A percentile compares a stretch with the other conserved stretches of the same genome.
These are phyloP conservation scores for Phaenicophaeus curvirostris DNA, from an alignment of 2,797 vertebrate species.

Conservation along the genomic window DNA sequence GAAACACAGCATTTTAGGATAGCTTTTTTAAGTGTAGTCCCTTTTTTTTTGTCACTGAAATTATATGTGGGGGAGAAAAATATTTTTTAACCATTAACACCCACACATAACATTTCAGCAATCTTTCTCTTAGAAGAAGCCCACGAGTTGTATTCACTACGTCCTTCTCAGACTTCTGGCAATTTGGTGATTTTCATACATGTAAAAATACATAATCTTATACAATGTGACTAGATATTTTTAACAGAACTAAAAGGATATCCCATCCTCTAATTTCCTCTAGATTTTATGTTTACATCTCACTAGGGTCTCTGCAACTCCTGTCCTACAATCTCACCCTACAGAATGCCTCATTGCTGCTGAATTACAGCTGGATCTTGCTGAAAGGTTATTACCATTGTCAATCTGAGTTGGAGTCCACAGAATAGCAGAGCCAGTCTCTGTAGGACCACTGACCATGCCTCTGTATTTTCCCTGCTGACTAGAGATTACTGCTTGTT, in stretches of 20 bases:
- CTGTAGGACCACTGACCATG: not conserved
- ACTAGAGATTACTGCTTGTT: not conserved
- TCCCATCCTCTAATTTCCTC: not conserved
- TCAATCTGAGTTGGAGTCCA: not conserved
- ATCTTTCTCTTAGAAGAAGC: slow-evolving; percentile 16
- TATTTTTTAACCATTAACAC: slow-evolving; percentile 38
- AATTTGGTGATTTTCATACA: not conserved
- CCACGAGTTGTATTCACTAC: not conserved
- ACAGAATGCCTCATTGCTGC: not conserved
- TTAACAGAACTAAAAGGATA: not conserved
- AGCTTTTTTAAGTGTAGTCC: not conserved
- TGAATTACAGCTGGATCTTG: not conserved
- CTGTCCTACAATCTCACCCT: not conserved
- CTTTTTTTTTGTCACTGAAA: slow-evolving; percentile 3
- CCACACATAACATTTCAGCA: not conserved
- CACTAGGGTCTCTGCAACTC: not conserved
- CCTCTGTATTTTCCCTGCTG: not conserved
- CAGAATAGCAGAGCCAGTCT: not conserved
- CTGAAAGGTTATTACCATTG: not conserved
- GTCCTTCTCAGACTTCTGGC: not conserved
- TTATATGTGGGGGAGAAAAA: not conserved
- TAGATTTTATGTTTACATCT: not conserved
- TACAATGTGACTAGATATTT: not conserved
- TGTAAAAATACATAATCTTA: not conserved
- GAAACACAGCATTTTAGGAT: not conserved